These are phyloP conservation scores for Spheniscus mendiculus DNA, from an alignment of 2,113 vertebrate genomes.

Conservation along the genomic window DNA sequence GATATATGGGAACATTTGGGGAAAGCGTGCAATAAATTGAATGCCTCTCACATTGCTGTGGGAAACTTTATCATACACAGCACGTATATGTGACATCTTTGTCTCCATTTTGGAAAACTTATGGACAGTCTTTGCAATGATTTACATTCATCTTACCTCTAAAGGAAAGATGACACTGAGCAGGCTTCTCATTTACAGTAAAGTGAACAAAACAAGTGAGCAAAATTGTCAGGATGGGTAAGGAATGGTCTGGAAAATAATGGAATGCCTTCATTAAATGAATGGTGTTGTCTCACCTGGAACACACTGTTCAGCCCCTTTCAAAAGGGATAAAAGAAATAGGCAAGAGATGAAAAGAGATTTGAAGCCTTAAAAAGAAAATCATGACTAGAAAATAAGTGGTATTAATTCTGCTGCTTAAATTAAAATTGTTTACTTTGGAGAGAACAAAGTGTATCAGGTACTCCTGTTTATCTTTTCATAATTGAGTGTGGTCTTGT, in stretches of 20 bases:
- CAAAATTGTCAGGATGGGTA: not conserved
- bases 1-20: slow-evolving; percentile 34
- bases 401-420: slow-evolving; percentile 2
- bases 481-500: not conserved
- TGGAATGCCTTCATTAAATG: not conserved
- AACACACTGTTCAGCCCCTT: not conserved
- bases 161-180: slow-evolving; percentile 16
- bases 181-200: not conserved
- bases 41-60: slow-evolving; percentile 7
- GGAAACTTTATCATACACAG: slow-evolving; percentile 4
- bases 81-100: not conserved
- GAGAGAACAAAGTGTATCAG: not conserved
- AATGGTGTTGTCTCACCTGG: not conserved
- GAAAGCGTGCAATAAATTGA: slow-evolving; percentile 37
- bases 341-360: not conserved
- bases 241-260: not conserved
- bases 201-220: not conserved
- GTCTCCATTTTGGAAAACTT: slow-evolving; percentile 30
- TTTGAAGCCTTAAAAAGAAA: slow-evolving; percentile 13
- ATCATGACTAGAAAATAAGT: not conserved
- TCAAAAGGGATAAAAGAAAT: not conserved
- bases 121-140: slow-evolving; percentile 11
- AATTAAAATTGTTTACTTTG: not conserved
- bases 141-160: slow-evolving; percentile 22
- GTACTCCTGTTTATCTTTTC: not conserved